Evolutionary conservation across 1,140 invertebrate species (phyloP), one percentile per base, ranked within the genome.

Genomic region (Temnothorax longispinosus): DNA sequence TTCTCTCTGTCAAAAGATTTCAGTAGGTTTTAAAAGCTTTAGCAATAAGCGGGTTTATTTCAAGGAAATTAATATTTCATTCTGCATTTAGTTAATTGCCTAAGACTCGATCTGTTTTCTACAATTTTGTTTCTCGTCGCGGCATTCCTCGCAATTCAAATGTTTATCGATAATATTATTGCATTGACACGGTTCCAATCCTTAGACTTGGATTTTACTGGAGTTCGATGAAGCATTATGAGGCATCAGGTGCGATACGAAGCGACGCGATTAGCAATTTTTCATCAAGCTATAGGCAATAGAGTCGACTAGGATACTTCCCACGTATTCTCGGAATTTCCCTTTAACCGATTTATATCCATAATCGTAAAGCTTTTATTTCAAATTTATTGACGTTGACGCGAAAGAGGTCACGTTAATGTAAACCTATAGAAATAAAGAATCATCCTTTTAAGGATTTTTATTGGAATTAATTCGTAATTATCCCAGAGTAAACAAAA

Each of bases 261-360:
- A 75, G 65, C 56, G n/a, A 62, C n/a, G 32, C 15, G 27, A 82
- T 82, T 82, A 82, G 27, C 27, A n/a, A 75, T 84, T 75, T 74
- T 82, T 74, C 41, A 10, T 27, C 18, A 35, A 62, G 5, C 44
- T 67, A 38, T 41, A 58, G 11, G 13, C 32, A 13, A 47, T 8
- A 32, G 69, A 38, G 47, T 74, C 38, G 27, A 27, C 27, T 27
- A 0, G 27, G 27, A 27, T 27, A 27, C 27, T 27, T 58, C 80
- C 18, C 27, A 82, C 67, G 54, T 74, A 74, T 58, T 21, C 41
- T 74, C 18, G 27, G 56, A 47, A 47, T 35, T 54, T 72, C 52
- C 6, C 8, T 10, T n/a, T 21, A 21, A 1, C 60, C 32, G 10
- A 32, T 62, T 8, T 6, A 50, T 5, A 2, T 69, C 11, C 41